Evolutionary conservation across 2,797 vertebrate species (phyloP).

Genomic region (Mionectes olivaceus): DNA sequence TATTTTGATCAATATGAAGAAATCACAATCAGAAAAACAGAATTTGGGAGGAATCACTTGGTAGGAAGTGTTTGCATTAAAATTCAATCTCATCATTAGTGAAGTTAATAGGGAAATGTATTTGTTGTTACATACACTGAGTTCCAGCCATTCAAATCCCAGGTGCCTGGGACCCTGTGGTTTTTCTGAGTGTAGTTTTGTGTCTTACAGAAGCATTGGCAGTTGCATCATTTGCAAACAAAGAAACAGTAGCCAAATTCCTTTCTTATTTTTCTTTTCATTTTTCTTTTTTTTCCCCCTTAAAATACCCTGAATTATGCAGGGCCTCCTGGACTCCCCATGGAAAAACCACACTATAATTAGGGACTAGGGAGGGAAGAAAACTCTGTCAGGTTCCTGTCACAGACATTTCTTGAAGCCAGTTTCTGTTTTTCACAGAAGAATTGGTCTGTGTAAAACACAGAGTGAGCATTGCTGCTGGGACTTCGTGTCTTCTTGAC

Average conservation of each 20-base stretch:
- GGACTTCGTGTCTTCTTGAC: neutral
- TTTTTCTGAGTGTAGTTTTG: neutral
- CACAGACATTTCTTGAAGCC: constrained; percentile 16
- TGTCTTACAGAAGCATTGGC: neutral
- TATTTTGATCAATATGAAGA: neutral
- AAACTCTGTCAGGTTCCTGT: constrained; percentile 40
- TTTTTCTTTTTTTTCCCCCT: neutral
- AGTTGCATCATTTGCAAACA: neutral
- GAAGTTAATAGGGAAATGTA: neutral
- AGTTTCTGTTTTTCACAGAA: constrained; percentile 21
- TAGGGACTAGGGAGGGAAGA: neutral
- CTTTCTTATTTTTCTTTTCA: neutral
- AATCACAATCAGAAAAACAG: neutral
- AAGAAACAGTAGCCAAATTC: neutral
- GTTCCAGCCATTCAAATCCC: neutral
- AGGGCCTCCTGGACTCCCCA: neutral
- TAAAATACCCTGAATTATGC: constrained; percentile 18
- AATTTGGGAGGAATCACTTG: neutral
- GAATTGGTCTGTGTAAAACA: neutral
- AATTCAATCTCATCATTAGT: neutral
- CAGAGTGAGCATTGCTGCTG: neutral
- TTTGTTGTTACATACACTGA: neutral
- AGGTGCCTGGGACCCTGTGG: neutral
- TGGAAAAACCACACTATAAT: neutral
- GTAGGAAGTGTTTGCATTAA: neutral